phyloP scores from a whole-genome alignment of 2,797 vertebrate genomes.

The Bucorvus abyssinicus region DNA sequence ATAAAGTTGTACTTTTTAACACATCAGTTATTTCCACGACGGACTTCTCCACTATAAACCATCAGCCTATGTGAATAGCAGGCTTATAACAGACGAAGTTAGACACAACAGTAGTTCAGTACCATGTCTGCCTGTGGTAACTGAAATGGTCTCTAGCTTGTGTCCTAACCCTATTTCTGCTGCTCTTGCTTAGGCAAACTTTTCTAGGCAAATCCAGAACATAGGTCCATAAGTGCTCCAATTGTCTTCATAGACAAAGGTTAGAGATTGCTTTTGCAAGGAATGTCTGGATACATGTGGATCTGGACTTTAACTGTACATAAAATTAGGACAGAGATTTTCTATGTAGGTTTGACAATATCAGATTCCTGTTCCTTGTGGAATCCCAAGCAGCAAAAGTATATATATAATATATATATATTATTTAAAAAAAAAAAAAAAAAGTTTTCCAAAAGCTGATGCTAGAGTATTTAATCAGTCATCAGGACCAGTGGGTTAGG shows the following conservation, averaged over 20 bases:
- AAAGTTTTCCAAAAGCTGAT: background rate
- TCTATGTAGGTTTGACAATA: background rate
- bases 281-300: background rate
- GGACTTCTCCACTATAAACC: background rate
- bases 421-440: background rate
- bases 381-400: background rate
- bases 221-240: background rate
- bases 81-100: background rate
- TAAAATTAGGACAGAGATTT: background rate
- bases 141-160: background rate
- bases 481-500: background rate
- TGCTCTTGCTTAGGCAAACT: background rate
- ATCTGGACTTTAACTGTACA: background rate
- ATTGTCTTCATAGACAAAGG: background rate
- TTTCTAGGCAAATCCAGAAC: background rate
- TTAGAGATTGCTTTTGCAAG: background rate
- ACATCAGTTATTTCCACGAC: background rate
- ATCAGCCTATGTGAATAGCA: fast-evolving
- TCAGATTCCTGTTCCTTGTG: background rate
- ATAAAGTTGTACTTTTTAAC: background rate
- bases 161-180: background rate
- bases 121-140: background rate
- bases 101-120: background rate
- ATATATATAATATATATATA: fast-evolving
- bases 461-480: background rate